phyloP scores from a whole-genome alignment of 2,797 vertebrate species.

The Smutsia temminckii region DNA sequence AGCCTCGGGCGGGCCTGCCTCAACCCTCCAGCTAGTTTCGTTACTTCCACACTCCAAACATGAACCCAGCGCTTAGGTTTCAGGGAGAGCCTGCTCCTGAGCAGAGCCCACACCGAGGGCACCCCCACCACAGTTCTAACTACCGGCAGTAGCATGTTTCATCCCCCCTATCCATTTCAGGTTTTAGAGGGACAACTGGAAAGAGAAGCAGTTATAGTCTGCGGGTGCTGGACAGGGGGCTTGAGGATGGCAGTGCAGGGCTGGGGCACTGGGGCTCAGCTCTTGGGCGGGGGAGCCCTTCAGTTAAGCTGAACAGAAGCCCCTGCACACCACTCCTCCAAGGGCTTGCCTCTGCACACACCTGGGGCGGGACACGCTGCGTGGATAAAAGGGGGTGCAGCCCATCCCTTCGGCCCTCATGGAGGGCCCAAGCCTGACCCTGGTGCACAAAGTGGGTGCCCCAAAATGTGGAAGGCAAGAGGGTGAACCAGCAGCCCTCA shows the following conservation, averaged over 20 bases:
- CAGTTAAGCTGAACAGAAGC: background rate
- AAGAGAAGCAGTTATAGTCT: background rate
- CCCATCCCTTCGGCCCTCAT: background rate
- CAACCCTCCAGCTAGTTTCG: slow-evolving; percentile 49
- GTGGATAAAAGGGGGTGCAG: background rate
- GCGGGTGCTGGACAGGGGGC: fast-evolving
- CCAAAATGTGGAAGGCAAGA: background rate
- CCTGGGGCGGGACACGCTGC: background rate
- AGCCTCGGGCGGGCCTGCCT: background rate
- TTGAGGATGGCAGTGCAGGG: fast-evolving
- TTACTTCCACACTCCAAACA: slow-evolving; percentile 57
- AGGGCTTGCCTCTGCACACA: background rate
- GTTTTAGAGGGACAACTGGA: background rate
- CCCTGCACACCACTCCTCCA: background rate
- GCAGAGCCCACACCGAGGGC: slow-evolving; percentile 8
- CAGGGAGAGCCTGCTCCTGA: background rate
- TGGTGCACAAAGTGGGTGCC: background rate
- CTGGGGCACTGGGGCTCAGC: fast-evolving
- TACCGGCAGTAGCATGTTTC: slow-evolving; percentile 59
- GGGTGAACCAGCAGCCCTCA: background rate
- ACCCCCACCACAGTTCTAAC: slow-evolving; percentile 51
- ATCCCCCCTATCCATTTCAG: slow-evolving; percentile 53
- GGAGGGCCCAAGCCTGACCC: too few relatives aligned
- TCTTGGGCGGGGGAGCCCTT: background rate
- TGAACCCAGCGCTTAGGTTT: slow-evolving; percentile 56